Base-by-base conservation (phyloP, 92 coral and sea anemone genomes). In the Parazoanthus darwini region DNA sequence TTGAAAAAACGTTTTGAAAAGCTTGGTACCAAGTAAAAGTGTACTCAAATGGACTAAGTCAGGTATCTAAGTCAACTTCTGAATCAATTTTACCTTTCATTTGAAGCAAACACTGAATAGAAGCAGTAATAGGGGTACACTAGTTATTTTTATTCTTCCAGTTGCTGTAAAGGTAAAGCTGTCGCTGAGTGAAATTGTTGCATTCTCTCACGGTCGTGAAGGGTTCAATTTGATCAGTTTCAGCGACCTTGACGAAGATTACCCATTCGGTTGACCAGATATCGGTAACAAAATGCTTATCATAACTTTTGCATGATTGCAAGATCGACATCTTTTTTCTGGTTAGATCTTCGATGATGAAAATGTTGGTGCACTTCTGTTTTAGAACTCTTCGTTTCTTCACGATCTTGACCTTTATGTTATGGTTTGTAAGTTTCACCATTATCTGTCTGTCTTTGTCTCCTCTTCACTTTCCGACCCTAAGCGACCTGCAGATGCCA, bases 371-470 rank as follows among this genome's bases (percentile, higher is more conserved):
- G 7, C 63, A 9, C 46, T 78, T 78, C 29, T 42, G 54, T n/a
- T 78, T 78, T 36, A 78, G 7, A 20, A 11, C 58, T 42, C 11
- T 18, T 42, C 56, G 15, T 10, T 78, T 78, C 82, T 23, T 78
- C 59, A 37, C 0, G 82, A 78, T 78, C 35, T 13, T 42, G 15
- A 37, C 82, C 26, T 78, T 78, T 26, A 56, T 78, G 56, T 78
- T 38, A 8, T 8, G 50, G 50, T 15, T 78, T 4, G 82, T 38
- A 44, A 39, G 63, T 16, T 78, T 78, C 25, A 78, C 82, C 0
- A 78, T 78, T 37, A 78, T 37, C 10, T 78, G 54, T 78, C 82
- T 0, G 25, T 20, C 59, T 51, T 78, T 78, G 82, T 8, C 82
- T 14, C 23, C 82, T 4, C 63, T 22, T 39, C 23, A 38, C 33